Percentiles rank a stretch among this genome's conserved stretches.
Evolutionary conservation across 2,113 vertebrate genomes (phyloP).

Genomic region (Stictonetta naevosa): DNA sequence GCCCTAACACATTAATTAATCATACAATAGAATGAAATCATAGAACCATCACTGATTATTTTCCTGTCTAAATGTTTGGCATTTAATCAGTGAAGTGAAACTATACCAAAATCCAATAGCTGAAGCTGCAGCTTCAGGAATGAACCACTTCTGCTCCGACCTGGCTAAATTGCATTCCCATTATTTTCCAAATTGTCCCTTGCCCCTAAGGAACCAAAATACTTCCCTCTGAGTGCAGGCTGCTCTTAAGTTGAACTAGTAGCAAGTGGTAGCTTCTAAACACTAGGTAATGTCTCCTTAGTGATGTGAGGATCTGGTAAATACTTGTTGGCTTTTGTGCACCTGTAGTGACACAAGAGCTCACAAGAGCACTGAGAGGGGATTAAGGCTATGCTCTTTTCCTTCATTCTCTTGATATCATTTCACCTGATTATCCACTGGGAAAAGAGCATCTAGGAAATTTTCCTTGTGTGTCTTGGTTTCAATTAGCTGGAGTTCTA

Average conservation of each 20-base stretch:
- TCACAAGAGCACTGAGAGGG: background rate
- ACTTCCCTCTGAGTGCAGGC: background rate
- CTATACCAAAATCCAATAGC: background rate
- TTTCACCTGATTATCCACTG: background rate
- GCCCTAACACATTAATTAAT: background rate
- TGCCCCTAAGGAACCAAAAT: background rate
- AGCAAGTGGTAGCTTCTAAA: background rate
- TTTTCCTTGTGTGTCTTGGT: background rate
- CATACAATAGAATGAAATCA: background rate
- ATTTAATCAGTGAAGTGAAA: background rate
- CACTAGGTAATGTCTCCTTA: accelerated
- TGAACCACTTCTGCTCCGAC: background rate
- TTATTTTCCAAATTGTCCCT: background rate
- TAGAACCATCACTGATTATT: background rate
- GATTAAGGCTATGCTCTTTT: background rate
- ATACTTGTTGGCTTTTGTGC: background rate
- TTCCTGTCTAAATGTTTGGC: background rate
- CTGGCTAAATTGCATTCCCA: background rate
- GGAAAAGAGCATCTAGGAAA: background rate
- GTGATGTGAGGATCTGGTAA: background rate
- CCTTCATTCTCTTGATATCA: background rate
- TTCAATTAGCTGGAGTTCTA: background rate
- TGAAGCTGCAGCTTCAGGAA: background rate
- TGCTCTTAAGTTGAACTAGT: background rate
- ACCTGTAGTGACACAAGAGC: background rate